Conservation (phyloP, 1,140 invertebrate species). For the Ericerus pela region DNA sequence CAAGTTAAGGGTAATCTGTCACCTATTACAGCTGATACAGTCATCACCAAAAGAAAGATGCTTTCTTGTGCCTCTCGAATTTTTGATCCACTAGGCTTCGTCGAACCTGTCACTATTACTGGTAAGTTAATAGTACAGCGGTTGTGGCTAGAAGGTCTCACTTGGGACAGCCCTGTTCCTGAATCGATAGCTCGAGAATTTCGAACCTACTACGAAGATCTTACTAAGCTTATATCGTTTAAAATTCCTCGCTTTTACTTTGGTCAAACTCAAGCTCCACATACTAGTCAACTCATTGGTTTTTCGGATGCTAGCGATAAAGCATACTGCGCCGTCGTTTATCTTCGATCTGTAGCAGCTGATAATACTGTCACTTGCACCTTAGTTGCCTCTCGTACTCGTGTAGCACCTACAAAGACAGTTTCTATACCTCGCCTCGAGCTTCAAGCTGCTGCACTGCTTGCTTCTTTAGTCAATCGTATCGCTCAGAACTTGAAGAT, state of each 20-base stretch:
- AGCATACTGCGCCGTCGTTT: constrained; percentile 1
- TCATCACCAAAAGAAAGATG: neutral
- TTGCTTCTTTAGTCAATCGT: neutral
- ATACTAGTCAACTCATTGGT: no score
- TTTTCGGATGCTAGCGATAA: constrained; percentile 8
- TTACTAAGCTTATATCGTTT: no score
- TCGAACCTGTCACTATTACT: neutral
- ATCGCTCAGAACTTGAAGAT: neutral
- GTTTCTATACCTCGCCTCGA: constrained; percentile 20
- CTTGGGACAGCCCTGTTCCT: constrained; percentile 4
- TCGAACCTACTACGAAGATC: no score
- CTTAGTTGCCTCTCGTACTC: constrained; percentile 13
- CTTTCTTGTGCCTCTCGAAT: neutral
- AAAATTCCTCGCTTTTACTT: no score
- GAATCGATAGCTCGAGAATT: neutral
- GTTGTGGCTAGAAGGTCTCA: neutral
- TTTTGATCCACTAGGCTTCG: constrained; percentile 5
- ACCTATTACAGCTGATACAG: no score
- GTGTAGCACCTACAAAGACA: constrained; percentile 20
- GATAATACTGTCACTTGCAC: constrained; percentile 12
- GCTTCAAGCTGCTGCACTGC: constrained; percentile 20
- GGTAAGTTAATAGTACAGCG: constrained; percentile 5
- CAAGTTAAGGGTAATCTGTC: no score
- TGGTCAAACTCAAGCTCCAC: no score
- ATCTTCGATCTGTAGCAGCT: neutral